Percentiles rank a stretch among this genome's conserved stretches.
These are phyloP conservation scores for Craniophora ligustri DNA, from an alignment of 2,888 invertebrate genomes.

Conservation along the genomic window DNA sequence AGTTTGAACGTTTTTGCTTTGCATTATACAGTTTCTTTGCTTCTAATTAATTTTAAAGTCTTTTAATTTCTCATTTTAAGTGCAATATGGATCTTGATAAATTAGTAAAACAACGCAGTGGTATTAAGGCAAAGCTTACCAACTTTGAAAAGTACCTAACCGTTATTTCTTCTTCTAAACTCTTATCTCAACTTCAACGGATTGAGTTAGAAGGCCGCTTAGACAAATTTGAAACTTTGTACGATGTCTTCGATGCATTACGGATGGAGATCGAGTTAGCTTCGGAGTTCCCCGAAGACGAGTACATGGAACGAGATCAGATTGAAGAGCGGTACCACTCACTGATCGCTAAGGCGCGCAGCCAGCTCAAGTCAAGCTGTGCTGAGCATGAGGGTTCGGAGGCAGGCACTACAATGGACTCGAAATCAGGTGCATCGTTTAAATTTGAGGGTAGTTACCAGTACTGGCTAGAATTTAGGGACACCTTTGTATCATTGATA, in stretches of 20 bases:
- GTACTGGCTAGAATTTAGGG: too few species aligned
- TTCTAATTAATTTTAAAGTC: too few species aligned
- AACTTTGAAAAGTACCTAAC: too few species aligned
- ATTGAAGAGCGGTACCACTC: conserved; percentile 3
- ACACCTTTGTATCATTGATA: too few species aligned
- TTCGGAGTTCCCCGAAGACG: conserved; percentile 1
- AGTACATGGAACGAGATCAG: conserved; percentile 1
- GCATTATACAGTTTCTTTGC: neutral
- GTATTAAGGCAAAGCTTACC: too few species aligned
- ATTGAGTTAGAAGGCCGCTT: conserved; percentile 5
- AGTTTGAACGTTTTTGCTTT: neutral
- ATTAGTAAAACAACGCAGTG: too few species aligned
- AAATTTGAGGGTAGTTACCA: too few species aligned
- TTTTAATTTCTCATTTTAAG: too few species aligned
- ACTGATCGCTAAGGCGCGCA: conserved; percentile 3
- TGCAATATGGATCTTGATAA: too few species aligned
- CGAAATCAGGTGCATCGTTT: conserved; percentile 5
- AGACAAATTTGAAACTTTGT: conserved; percentile 1
- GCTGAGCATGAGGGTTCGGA: conserved; percentile 1
- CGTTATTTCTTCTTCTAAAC: neutral
- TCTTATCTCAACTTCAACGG: neutral
- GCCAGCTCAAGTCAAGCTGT: neutral
- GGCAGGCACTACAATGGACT: conserved; percentile 3
- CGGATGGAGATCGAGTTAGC: conserved; percentile 3
- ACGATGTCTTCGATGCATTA: too few species aligned